Evolutionary conservation across 2,113 vertebrate genomes (phyloP).

Genomic region (Gasterosteus nipponicus): DNA sequence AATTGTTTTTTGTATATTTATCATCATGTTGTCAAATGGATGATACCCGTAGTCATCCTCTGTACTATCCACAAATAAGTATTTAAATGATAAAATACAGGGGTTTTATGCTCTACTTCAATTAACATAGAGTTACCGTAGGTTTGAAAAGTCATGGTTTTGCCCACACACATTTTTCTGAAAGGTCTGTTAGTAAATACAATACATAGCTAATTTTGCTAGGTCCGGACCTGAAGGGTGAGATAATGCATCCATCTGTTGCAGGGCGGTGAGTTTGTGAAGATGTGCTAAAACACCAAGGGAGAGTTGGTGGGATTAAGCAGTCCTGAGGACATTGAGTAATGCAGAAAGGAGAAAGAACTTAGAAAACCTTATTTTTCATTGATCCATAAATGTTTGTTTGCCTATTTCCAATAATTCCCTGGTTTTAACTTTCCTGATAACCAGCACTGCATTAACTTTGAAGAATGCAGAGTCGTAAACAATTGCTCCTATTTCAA

Average conservation of each 20-base stretch:
- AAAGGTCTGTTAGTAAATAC: neutral
- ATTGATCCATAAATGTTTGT: neutral
- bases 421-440: constrained; percentile 11
- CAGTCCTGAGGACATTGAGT: constrained; percentile 10
- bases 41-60: neutral
- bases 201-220: constrained; percentile 9
- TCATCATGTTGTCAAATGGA: neutral
- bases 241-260: constrained; percentile 35
- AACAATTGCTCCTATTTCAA: neutral
- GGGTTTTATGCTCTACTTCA: neutral
- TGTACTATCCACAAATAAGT: neutral
- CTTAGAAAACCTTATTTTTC: constrained; percentile 10
- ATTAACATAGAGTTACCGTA: neutral
- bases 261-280: constrained; percentile 17
- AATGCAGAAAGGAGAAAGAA: constrained; percentile 24
- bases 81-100: neutral
- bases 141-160: neutral
- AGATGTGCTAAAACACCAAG: constrained; percentile 2
- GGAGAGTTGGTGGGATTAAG: constrained; percentile 26
- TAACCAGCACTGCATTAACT: constrained; percentile 27
- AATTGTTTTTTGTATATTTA: neutral
- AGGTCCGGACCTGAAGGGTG: constrained; percentile 10
- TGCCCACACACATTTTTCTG: neutral
- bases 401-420: neutral
- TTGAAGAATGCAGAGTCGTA: neutral